Conservation (phyloP, 2,113 vertebrate species). For the Sclerurus mexicanus region DNA sequence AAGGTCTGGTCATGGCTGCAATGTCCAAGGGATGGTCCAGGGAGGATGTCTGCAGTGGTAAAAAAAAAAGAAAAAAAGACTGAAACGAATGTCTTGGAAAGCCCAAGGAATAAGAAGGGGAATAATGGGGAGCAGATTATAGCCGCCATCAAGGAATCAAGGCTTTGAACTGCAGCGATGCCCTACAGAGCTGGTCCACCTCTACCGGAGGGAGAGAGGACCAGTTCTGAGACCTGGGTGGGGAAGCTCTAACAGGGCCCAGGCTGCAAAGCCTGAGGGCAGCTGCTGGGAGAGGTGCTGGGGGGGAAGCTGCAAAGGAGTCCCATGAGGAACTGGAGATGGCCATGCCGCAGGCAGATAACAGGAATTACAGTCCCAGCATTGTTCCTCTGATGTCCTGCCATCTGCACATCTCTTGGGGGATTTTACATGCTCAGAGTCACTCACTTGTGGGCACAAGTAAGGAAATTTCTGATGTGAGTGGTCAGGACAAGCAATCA, state of each 20-base stretch:
- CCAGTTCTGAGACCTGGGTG: neutral
- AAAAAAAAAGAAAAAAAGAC: neutral
- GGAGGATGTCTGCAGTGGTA: neutral
- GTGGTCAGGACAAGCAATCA: rapidly evolving
- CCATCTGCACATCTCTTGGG: slow-evolving; percentile 3
- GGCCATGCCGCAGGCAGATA: slow-evolving; percentile 35
- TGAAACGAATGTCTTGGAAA: neutral
- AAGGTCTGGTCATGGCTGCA: neutral
- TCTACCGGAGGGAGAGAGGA: neutral
- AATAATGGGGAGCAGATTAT: neutral
- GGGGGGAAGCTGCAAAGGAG: neutral
- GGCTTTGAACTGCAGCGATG: neutral
- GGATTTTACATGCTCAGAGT: neutral
- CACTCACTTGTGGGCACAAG: neutral
- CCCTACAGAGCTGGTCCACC: neutral
- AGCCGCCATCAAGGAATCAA: neutral
- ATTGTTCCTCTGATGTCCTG: slow-evolving; percentile 25
- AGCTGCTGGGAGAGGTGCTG: neutral
- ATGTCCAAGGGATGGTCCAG: neutral
- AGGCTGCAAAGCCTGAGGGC: neutral
- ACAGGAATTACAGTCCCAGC: slow-evolving; percentile 15
- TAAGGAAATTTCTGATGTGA: neutral
- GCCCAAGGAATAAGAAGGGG: neutral
- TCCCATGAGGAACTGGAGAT: neutral
- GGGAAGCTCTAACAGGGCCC: neutral